These are phyloP conservation scores for Pristionchus exspectatus DNA, from an alignment of 2,888 invertebrate species.

Conservation along the genomic window DNA sequence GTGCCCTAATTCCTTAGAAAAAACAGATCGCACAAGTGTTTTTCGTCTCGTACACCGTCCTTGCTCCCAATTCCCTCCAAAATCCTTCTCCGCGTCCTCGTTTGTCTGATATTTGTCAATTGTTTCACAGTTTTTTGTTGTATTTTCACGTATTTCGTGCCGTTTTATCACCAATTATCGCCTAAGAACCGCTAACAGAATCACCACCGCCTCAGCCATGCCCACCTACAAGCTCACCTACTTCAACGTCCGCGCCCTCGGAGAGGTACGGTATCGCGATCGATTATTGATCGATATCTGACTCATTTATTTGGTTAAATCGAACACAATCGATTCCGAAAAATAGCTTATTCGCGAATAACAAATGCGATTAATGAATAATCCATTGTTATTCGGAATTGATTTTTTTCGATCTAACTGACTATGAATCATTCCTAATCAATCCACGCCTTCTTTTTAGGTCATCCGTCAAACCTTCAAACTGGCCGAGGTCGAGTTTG, in stretches of 20 bases:
- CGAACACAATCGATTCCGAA: no score
- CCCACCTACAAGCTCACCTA: slow-evolving; percentile 65
- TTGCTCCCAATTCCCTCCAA: neutral
- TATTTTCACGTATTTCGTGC: neutral
- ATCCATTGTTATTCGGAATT: no score
- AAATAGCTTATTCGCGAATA: no score
- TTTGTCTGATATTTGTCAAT: neutral
- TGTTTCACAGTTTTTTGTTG: neutral
- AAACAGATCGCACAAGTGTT: neutral
- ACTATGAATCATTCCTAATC: no score
- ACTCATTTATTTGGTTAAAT: neutral
- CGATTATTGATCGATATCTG: neutral
- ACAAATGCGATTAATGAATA: no score
- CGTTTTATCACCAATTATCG: neutral
- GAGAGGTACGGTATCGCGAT: slow-evolving; percentile 55
- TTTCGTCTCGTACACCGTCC: neutral
- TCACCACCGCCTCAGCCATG: slow-evolving; percentile 56
- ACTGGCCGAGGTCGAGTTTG: slow-evolving; percentile 61
- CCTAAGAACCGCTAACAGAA: neutral
- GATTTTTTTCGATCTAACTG: no score
- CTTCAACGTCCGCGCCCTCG: slow-evolving; percentile 66
- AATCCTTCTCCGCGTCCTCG: neutral
- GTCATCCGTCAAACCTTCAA: slow-evolving; percentile 60
- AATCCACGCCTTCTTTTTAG: neutral
- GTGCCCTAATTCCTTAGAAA: neutral